A percentile compares a stretch with the other conserved stretches of the same genome.
These are phyloP conservation scores for Pachliopta kotzebuea DNA, from an alignment of 2,888 invertebrate species.

Conservation along the genomic window DNA sequence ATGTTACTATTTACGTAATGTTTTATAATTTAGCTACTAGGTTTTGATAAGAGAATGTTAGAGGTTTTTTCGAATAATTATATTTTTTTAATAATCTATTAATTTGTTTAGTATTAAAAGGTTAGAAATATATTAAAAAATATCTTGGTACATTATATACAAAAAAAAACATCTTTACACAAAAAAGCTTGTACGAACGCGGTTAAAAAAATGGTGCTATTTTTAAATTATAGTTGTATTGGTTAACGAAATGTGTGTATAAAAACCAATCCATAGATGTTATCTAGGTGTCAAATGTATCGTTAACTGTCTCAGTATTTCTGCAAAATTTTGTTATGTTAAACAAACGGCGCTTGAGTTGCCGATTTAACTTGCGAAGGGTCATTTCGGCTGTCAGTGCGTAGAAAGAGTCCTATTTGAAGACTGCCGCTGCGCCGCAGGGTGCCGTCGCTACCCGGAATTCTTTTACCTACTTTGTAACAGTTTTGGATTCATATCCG, in stretches of 20 bases:
- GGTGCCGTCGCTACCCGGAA: slow-evolving; percentile 67
- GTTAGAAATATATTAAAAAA: too few species aligned
- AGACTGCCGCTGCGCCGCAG: slow-evolving; percentile 62
- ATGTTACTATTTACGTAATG: too few species aligned
- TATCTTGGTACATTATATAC: too few species aligned
- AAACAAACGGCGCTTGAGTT: slow-evolving; percentile 67
- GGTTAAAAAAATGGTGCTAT: too few species aligned
- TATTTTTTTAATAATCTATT: too few species aligned
- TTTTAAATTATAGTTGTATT: too few species aligned
- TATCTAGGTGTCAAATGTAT: slow-evolving; percentile 58
- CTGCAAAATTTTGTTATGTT: slow-evolving; percentile 65
- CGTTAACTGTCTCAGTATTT: slow-evolving; percentile 49
- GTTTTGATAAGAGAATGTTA: too few species aligned
- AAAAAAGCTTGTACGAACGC: too few species aligned
- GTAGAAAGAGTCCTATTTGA: slow-evolving; percentile 59
- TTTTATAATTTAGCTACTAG: too few species aligned
- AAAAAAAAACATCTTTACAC: too few species aligned
- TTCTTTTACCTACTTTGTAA: slow-evolving; percentile 56
- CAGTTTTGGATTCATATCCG: slow-evolving; percentile 13
- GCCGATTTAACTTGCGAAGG: slow-evolving; percentile 60
- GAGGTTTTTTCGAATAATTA: too few species aligned
- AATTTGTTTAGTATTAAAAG: too few species aligned
- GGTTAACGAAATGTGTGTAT: background rate
- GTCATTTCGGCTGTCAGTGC: slow-evolving; percentile 75
- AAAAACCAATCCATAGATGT: background rate